A percentile compares a stretch with the other conserved stretches of the same genome.
phyloP scores from a whole-genome alignment of 2,797 vertebrate genomes.

The Heterohyrax brucei region DNA sequence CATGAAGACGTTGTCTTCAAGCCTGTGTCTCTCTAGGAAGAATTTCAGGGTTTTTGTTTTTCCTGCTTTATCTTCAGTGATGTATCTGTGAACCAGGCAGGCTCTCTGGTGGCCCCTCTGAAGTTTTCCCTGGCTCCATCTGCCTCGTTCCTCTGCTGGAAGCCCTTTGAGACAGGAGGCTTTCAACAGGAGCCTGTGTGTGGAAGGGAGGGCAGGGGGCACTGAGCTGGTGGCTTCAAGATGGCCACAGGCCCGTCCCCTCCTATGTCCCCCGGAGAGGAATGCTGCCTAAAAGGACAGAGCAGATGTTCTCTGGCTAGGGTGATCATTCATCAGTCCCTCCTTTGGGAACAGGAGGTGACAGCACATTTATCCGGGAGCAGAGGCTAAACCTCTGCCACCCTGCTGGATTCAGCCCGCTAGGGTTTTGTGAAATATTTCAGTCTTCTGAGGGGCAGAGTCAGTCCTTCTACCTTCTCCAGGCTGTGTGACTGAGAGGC shows the following conservation, averaged over 20 bases:
- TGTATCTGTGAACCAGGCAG: neutral
- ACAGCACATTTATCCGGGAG: constrained; percentile 56
- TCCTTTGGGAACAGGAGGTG: constrained; percentile 48
- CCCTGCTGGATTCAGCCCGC: neutral
- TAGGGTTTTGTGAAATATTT: constrained; percentile 13
- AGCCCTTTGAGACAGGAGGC: neutral
- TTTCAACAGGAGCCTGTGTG: neutral
- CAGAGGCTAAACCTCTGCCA: neutral
- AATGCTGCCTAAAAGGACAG: neutral
- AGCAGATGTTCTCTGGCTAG: constrained; percentile 68
- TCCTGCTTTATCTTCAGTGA: neutral
- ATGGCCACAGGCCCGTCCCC: neutral
- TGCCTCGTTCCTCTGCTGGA: neutral
- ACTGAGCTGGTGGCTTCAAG: constrained; percentile 49
- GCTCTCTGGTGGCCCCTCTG: neutral
- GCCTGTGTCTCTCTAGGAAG: neutral
- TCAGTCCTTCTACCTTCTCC: neutral
- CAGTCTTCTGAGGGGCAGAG: neutral
- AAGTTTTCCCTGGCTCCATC: neutral
- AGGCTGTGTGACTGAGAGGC: neutral
- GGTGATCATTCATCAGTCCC: constrained; percentile 7
- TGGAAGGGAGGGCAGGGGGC: neutral
- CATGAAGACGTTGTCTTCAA: neutral
- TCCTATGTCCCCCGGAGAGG: constrained; percentile 2
- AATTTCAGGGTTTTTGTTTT: neutral